Base-by-base conservation (phyloP, 2,888 invertebrate genomes). In the Lobophora halterata region DNA sequence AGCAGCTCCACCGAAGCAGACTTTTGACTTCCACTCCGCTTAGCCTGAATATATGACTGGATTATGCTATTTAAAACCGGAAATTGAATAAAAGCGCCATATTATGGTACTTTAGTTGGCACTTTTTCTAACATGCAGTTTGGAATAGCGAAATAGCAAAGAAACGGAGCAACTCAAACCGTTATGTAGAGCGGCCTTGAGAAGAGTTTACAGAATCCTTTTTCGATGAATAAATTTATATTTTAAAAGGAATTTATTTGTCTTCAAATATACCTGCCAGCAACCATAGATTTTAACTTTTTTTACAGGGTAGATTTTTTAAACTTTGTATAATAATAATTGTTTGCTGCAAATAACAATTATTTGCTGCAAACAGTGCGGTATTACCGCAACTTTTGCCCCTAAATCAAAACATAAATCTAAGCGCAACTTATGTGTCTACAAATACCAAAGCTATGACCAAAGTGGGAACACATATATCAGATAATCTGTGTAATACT, bases 341-440 rank as follows among this genome's bases (percentile, higher is more conserved):
- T n/a, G n/a, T n/a, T n/a, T n/a, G n/a, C n/a, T n/a, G n/a, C n/a
- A n/a, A n/a, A n/a, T n/a, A n/a, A 30, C 16, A 26, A 32, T 32
- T 8, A 42, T 36, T 34, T 26, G 25, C 20, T 21, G 13, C 23
- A 19, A 21, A 11, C 25, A n/a, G 29, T 32, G 18, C 23, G 7
- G 41, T 25, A 37, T 32, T 25, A 32, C 28, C 16, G 41, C 26
- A 36, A 41, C 36, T 36, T 29, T 29, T 29, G 33, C 33, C 20
- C 7, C 24, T 43, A 43, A 33, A 43, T 43, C 37, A 37, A 25
- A 37, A 29, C 33, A 37, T 37, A 37, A 43, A 37, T 43, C 42
- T 33, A 11, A 16, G 7, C 19, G 7, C 1, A 29, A 43, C 32
- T 43, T 33, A 24, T 42, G 16, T 10, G 17, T 17, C 27, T 10